phyloP scores from a whole-genome alignment of 2,797 vertebrate species.

The Anabacerthia variegaticeps region DNA sequence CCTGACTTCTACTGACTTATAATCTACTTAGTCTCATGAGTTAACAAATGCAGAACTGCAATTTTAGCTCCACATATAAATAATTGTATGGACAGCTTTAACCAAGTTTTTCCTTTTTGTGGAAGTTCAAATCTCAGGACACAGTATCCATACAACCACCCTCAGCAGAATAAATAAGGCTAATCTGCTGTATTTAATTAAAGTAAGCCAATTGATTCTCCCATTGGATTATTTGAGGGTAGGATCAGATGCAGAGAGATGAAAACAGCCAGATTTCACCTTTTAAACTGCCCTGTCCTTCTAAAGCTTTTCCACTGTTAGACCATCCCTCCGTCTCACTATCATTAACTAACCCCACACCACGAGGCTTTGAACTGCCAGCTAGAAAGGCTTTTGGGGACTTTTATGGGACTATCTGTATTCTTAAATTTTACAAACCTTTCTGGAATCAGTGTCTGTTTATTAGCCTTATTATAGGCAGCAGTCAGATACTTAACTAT shows the following conservation, averaged over 20 bases:
- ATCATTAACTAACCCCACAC: not conserved
- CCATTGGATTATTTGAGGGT: not conserved
- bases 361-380: not conserved
- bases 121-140: not conserved
- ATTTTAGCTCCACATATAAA: not conserved
- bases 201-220: not conserved
- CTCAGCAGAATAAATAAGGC: not conserved
- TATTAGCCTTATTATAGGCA: not conserved
- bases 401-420: not conserved
- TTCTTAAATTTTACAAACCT: not conserved
- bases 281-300: not conserved
- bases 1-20: not conserved
- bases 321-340: not conserved
- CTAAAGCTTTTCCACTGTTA: not conserved
- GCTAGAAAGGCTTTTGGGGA: not conserved
- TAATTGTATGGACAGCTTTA: not conserved
- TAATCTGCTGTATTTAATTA: not conserved
- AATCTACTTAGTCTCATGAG: not conserved
- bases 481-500: not conserved
- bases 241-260: not conserved
- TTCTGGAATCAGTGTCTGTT: not conserved
- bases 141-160: not conserved
- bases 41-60: not conserved
- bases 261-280: not conserved
- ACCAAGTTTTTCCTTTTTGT: not conserved